A percentile compares a stretch with the other conserved stretches of the same genome.
These are phyloP conservation scores for Megastigmus dorsalis DNA, from an alignment of 2,888 invertebrate genomes.

Conservation along the genomic window DNA sequence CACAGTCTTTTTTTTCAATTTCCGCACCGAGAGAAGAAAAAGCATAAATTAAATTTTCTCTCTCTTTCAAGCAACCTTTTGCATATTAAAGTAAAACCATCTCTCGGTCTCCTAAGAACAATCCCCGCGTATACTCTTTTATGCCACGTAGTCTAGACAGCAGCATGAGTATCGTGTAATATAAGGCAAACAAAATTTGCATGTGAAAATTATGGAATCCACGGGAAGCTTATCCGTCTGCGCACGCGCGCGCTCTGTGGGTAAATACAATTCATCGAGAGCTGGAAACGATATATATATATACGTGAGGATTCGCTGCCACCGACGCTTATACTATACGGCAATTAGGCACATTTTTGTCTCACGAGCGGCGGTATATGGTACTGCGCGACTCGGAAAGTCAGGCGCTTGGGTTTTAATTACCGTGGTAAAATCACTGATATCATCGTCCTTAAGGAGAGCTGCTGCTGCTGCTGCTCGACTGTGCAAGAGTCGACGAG, in stretches of 20 bases:
- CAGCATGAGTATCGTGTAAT: not conserved
- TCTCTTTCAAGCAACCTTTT: not conserved
- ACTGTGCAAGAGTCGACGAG: not conserved
- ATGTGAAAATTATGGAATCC: slow-evolving; percentile 37
- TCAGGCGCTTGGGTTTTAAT: slow-evolving; percentile 59
- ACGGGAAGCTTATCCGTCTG: no score
- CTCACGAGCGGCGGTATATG: slow-evolving; percentile 18
- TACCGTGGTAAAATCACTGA: slow-evolving; percentile 68
- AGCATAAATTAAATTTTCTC: slow-evolving; percentile 9
- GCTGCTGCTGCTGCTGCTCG: no score
- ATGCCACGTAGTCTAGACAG: not conserved
- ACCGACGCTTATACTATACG: not conserved
- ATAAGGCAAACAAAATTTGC: slow-evolving; percentile 32
- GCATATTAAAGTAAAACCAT: slow-evolving; percentile 14
- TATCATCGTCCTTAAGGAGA: slow-evolving; percentile 57
- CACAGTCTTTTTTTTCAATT: no score
- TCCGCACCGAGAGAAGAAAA: not conserved
- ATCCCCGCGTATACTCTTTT: not conserved
- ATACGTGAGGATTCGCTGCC: slow-evolving; percentile 5
- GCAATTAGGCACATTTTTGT: slow-evolving; percentile 39
- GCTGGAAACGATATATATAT: slow-evolving; percentile 27
- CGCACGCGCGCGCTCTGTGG: not conserved
- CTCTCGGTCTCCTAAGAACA: not conserved
- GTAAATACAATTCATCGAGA: slow-evolving; percentile 29
- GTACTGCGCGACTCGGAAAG: slow-evolving; percentile 11